A percentile compares a stretch with the other conserved stretches of the same genome.
Evolutionary conservation across 1,140 invertebrate species (phyloP).

Genomic region (Nixonia krombeini): DNA sequence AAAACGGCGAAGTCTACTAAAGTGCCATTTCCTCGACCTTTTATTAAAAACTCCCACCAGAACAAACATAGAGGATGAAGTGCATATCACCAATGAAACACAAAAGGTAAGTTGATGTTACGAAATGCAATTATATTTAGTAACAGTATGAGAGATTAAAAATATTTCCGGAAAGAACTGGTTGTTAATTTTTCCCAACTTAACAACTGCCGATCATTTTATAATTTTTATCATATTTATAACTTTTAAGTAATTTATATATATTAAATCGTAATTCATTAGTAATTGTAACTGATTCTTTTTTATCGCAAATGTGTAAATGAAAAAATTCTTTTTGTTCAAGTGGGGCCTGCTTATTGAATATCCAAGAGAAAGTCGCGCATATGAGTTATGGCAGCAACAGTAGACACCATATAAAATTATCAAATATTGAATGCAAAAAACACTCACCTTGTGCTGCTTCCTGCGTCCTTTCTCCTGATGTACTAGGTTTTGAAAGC

Average conservation of each 20-base stretch:
- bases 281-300: no score
- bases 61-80: conserved; percentile 4
- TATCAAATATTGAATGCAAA: conserved; percentile 19
- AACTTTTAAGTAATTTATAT: no score
- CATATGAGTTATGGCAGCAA: conserved; percentile 34
- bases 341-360: background rate
- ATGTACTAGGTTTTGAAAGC: conserved; percentile 69
- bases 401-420: conserved; percentile 46
- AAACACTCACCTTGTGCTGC: conserved; percentile 69
- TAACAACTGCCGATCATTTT: no score
- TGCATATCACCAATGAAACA: background rate
- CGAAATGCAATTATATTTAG: no score
- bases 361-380: background rate
- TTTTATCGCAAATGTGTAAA: no score
- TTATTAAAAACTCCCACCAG: conserved; percentile 2
- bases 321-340: background rate
- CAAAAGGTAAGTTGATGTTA: no score
- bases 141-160: no score
- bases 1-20: conserved; percentile 33
- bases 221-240: no score
- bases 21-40: conserved; percentile 37
- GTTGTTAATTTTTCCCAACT: no score
- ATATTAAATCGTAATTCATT: no score
- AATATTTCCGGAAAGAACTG: no score
- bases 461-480: conserved; percentile 68